These are phyloP conservation scores for Drosophila guanche DNA, from an alignment of 1,140 invertebrate genomes.

Conservation along the genomic window DNA sequence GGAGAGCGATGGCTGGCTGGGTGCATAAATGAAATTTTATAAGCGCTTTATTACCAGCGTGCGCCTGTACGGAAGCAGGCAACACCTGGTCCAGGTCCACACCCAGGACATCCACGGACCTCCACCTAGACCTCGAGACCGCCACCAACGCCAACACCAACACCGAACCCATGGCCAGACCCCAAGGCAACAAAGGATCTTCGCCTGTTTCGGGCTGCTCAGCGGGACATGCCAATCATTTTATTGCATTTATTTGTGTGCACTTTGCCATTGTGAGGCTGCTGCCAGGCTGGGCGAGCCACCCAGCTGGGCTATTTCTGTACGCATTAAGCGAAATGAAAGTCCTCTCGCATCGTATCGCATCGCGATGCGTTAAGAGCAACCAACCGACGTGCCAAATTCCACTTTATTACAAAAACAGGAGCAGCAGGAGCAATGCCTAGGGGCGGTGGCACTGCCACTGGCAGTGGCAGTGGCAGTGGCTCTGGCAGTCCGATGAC, in stretches of 20 bases:
- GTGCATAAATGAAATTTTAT: conserved; percentile 79
- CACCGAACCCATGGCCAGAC: not conserved
- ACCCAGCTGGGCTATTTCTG: conserved; percentile 17
- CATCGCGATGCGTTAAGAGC: conserved; percentile 69
- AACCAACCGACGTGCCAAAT: conserved; percentile 74
- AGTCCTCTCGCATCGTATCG: conserved; percentile 46
- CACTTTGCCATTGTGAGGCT: conserved; percentile 74
- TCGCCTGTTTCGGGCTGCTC: conserved; percentile 20
- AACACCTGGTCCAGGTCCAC: conserved; percentile 51
- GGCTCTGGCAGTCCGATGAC: conserved; percentile 58
- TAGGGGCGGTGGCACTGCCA: conserved; percentile 5
- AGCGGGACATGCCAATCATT: conserved; percentile 76
- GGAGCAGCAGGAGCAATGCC: conserved; percentile 8
- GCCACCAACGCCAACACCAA: not conserved
- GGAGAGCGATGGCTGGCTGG: conserved; percentile 17
- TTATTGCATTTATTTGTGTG: conserved; percentile 81
- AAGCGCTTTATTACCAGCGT: conserved; percentile 74
- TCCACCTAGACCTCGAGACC: conserved; percentile 6
- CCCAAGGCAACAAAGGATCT: conserved; percentile 42
- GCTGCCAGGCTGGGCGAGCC: conserved; percentile 1
- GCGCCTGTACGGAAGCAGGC: conserved; percentile 13
- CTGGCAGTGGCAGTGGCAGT: conserved; percentile 18
- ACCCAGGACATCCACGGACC: conserved; percentile 1
- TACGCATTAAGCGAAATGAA: conserved; percentile 78
- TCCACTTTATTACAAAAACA: conserved; percentile 75